Base-by-base conservation (phyloP, 2,113 vertebrate genomes). In the Scalopus aquaticus region DNA sequence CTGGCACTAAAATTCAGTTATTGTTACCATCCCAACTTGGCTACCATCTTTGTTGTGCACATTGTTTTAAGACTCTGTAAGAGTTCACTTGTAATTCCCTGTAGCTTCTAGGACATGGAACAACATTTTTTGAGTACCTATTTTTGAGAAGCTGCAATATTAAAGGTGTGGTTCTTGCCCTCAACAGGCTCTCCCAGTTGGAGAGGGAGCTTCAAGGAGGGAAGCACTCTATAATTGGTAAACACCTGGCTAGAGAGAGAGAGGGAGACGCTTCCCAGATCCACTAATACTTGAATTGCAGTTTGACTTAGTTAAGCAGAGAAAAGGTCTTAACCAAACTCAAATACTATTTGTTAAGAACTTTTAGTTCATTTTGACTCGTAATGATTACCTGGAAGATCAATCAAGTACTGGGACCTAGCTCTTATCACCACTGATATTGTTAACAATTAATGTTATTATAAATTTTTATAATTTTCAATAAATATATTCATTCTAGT, bases 341-440 rank as follows among this genome's bases (percentile, higher is more conserved):
- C 32, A 60, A 56, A 79, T 87, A 93, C 17, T 73, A 70, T 87
- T 87, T 83, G 35, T 56, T 94, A 89, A 94, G 72, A 91, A 82
- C 62, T 86, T 92, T 90, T 46, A 70, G 26, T 54, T 95, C 39
- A 65, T 89, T 93, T 80, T 83, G 44, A 46, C 96, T 77, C 93
- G 60, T 90, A 91, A 82, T 78, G 69, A 91, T 91, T 89, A 91
- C 37, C 74, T 92, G 30, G 32, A 92, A 93, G 58, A 83, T 44
- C 2, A 10, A 49, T 87, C n/a, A 92, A 90, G 67, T 88, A 73
- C 83, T 85, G 24, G 79, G 42, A 90, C 37, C n/a, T 74, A 67
- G 28, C 88, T 86, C 5, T 90, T 79, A 93, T 70, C 37, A 54
- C 15, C 28, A 79, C 16, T 64, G 39, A 73, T 82, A 78, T 58